Conservation (phyloP, 2,888 invertebrate genomes). For the Timema cristinae region DNA sequence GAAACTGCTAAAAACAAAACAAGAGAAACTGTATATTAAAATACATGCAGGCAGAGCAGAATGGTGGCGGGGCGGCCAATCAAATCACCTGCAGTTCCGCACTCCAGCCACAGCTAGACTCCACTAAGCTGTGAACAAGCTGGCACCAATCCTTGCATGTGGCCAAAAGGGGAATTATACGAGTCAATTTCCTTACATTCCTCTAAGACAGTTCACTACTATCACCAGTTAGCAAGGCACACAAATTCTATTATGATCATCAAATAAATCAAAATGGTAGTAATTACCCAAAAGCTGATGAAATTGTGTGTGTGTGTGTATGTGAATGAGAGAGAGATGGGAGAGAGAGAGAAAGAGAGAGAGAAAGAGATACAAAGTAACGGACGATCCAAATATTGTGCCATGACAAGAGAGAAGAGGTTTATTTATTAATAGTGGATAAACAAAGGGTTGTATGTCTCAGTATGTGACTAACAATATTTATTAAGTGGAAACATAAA, state of each 20-base stretch:
- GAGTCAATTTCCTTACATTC: conserved; percentile 28
- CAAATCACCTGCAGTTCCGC: conserved; percentile 67
- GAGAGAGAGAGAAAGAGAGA: too few relatives aligned
- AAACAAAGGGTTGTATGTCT: too few relatives aligned
- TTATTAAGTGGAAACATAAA: too few relatives aligned
- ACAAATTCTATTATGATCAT: background rate
- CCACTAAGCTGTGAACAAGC: conserved; percentile 80
- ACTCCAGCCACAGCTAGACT: conserved; percentile 78
- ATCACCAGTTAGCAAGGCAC: background rate
- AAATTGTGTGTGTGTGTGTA: too few relatives aligned
- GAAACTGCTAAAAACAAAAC: conserved; percentile 27
- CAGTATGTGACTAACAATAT: too few relatives aligned
- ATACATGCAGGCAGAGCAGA: conserved; percentile 20
- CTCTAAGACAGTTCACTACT: conserved; percentile 26
- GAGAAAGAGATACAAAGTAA: too few relatives aligned
- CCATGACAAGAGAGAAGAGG: too few relatives aligned
- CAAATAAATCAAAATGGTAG: background rate
- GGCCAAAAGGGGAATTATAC: conserved; percentile 32
- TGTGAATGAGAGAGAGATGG: too few relatives aligned
- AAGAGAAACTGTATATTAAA: conserved; percentile 19
- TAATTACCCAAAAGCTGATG: too few relatives aligned
- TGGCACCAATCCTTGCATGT: conserved; percentile 72
- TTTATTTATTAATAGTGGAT: too few relatives aligned
- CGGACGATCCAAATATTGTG: too few relatives aligned
- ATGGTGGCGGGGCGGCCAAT: too few relatives aligned